Conservation (phyloP, 2,797 vertebrate genomes). For the Sebastes glaucus region DNA sequence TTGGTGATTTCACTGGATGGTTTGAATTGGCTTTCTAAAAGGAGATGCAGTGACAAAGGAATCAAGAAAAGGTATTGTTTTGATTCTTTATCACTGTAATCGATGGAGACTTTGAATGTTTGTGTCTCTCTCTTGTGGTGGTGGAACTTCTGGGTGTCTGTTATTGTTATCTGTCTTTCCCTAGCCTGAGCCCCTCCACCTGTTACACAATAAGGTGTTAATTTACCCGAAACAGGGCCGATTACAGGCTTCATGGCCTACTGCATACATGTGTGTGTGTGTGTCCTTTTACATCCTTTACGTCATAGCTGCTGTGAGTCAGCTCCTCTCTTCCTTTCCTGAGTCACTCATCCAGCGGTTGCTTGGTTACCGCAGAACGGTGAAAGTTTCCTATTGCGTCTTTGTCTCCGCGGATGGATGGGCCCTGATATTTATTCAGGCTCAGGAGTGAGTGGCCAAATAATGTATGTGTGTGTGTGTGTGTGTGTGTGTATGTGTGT, state of each 20-base stretch:
- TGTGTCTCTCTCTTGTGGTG: neutral
- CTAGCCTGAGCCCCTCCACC: constrained; percentile 76
- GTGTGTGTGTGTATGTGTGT: too few relatives aligned
- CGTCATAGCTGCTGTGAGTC: constrained; percentile 83
- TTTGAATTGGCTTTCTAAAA: constrained; percentile 81
- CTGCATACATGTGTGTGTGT: constrained; percentile 47
- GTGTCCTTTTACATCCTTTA: constrained; percentile 68
- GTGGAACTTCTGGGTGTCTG: constrained; percentile 29
- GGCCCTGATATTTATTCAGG: constrained; percentile 85
- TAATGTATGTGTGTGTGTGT: constrained; percentile 62
- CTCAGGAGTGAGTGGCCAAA: constrained; percentile 73
- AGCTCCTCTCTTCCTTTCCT: constrained; percentile 80
- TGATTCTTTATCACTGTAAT: neutral
- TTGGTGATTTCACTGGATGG: constrained; percentile 78
- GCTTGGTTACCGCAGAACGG: constrained; percentile 80
- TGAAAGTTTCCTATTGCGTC: constrained; percentile 86
- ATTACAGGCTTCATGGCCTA: constrained; percentile 79
- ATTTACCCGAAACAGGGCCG: constrained; percentile 83
- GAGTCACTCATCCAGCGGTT: constrained; percentile 83
- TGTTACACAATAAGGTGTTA: constrained; percentile 85
- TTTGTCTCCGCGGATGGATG: constrained; percentile 72
- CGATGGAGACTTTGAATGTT: neutral
- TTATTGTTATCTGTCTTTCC: constrained; percentile 76
- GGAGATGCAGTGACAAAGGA: constrained; percentile 81
- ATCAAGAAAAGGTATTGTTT: constrained; percentile 84